phyloP scores from a whole-genome alignment of 64 coral and sea anemone genomes.

The Hydrozoanthus tunicans region DNA sequence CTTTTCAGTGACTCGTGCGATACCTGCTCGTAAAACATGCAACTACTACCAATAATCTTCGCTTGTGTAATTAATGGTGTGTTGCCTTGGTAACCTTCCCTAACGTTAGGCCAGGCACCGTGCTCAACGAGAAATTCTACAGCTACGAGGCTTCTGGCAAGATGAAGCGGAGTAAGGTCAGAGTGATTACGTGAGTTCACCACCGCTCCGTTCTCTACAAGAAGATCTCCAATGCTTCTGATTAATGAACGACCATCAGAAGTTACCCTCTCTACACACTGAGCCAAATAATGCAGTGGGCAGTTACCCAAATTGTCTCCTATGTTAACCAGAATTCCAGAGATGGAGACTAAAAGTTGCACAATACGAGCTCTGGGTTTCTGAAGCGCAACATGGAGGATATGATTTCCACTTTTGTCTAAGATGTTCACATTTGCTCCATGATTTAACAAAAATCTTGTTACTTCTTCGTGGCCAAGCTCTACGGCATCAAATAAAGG shows the following conservation, averaged over 20 bases:
- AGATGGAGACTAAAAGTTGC: not conserved
- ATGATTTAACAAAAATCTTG: constrained; percentile 12
- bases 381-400: constrained; percentile 32
- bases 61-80: constrained; percentile 19
- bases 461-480: constrained; percentile 10
- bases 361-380: not conserved
- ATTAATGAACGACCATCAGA: not conserved
- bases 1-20: not conserved
- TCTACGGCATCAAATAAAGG: constrained; percentile 33
- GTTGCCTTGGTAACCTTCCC: not conserved
- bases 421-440: constrained; percentile 40
- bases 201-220: constrained; percentile 3
- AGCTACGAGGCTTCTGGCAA: constrained; percentile 7
- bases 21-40: constrained; percentile 4
- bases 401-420: constrained; percentile 23
- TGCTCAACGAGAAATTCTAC: constrained; percentile 36
- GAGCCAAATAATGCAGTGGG: constrained; percentile 12
- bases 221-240: not conserved
- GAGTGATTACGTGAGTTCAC: constrained; percentile 30
- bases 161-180: constrained; percentile 35
- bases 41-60: not conserved
- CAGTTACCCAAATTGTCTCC: not conserved
- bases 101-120: constrained; percentile 41
- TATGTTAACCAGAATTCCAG: constrained; percentile 31
- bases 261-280: constrained; percentile 5